Percentiles rank a stretch among this genome's conserved stretches.
Evolutionary conservation across 2,113 vertebrate genomes (phyloP).

Genomic region (Atherinomorus stipes): DNA sequence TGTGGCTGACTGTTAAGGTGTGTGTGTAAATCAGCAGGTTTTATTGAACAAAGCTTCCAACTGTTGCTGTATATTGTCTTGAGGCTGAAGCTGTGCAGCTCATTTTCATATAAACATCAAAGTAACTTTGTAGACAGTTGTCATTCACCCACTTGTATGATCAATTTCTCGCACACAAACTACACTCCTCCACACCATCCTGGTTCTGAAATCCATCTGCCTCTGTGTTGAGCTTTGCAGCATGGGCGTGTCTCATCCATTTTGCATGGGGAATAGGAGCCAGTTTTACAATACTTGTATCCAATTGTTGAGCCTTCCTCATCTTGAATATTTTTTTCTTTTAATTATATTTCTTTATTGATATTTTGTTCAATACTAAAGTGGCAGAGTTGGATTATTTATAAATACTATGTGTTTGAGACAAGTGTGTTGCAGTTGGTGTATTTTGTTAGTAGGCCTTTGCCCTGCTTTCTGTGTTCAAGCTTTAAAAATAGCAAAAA

Average conservation of each 20-base stretch:
- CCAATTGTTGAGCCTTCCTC: slow-evolving; percentile 40
- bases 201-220: slow-evolving; percentile 54
- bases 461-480: too few relatives aligned
- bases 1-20: slow-evolving; percentile 3
- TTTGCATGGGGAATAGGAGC: slow-evolving; percentile 62
- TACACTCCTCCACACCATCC: slow-evolving; percentile 12
- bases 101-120: slow-evolving; percentile 22
- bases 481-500: too few relatives aligned
- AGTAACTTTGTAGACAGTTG: slow-evolving; percentile 29
- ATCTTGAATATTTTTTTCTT: slow-evolving; percentile 30
- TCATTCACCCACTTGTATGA: slow-evolving; percentile 14
- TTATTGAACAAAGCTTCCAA: background rate
- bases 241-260: slow-evolving; percentile 69
- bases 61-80: slow-evolving; percentile 18
- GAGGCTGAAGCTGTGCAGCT: slow-evolving; percentile 29
- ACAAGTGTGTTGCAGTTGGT: background rate
- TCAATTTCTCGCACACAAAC: slow-evolving; percentile 2
- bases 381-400: background rate
- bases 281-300: slow-evolving; percentile 49
- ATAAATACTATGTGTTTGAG: background rate
- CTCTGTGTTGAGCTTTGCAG: slow-evolving; percentile 54
- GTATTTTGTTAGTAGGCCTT: too few relatives aligned
- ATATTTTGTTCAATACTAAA: background rate
- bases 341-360: slow-evolving; percentile 23
- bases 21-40: slow-evolving; percentile 9